Percentiles rank a stretch among this genome's conserved stretches.
phyloP scores from a whole-genome alignment of 2,888 invertebrate genomes.

The Aradus depressus region DNA sequence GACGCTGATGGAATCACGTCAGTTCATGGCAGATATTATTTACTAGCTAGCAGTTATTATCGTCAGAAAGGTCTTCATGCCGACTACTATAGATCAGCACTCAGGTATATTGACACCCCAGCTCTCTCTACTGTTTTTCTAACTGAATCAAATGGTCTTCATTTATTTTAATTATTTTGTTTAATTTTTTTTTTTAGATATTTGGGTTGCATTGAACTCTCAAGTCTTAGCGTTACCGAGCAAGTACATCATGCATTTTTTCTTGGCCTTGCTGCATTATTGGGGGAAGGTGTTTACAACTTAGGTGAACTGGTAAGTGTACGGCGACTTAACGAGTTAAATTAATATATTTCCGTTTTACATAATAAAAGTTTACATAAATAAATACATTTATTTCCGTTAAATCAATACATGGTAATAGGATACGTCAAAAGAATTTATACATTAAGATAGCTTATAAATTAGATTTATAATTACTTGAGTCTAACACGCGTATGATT shows the following conservation, averaged over 20 bases:
- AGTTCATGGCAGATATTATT: conserved; percentile 89
- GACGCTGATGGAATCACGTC: conserved; percentile 84
- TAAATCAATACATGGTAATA: too few relatives aligned
- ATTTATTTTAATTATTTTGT: conserved; percentile 7
- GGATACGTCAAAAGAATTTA: too few relatives aligned
- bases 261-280: conserved; percentile 82
- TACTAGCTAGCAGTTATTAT: conserved; percentile 85
- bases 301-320: conserved; percentile 75
- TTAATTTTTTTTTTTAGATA: conserved; percentile 39
- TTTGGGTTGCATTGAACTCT: conserved; percentile 61
- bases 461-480: too few relatives aligned
- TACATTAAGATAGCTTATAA: too few relatives aligned
- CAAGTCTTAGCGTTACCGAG: conserved; percentile 50
- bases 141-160: not conserved
- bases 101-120: conserved; percentile 48
- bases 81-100: conserved; percentile 88
- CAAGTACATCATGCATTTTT: conserved; percentile 76
- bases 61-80: conserved; percentile 78
- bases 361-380: too few relatives aligned
- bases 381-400: too few relatives aligned
- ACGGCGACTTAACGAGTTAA: too few relatives aligned
- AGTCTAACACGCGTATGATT: too few relatives aligned
- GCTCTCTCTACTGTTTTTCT: not conserved
- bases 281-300: conserved; percentile 93
- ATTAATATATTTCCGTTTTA: too few relatives aligned